Conservation (phyloP, 2,797 vertebrate genomes). For the Antrozous pallidus region DNA sequence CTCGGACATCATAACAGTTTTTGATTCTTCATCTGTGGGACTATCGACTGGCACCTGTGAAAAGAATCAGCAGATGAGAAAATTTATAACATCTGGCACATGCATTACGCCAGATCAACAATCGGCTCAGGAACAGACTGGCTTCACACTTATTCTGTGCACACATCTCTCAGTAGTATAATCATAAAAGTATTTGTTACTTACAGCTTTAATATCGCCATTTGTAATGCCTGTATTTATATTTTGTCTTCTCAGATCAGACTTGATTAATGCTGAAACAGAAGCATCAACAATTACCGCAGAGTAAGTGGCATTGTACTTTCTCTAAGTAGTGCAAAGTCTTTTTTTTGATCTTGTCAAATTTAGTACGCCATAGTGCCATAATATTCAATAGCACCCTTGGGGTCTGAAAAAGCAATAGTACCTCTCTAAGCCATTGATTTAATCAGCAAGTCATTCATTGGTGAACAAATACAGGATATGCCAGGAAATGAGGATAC, state of each 20-base stretch:
- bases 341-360: neutral
- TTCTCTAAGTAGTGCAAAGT: neutral
- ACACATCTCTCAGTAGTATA: neutral
- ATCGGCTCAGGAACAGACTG: neutral
- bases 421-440: neutral
- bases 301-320: neutral
- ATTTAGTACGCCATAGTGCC: neutral
- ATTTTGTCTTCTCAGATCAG: conserved; percentile 93
- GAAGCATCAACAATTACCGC: neutral
- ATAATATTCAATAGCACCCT: neutral
- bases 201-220: conserved; percentile 85
- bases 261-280: conserved; percentile 93
- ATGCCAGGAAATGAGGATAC: neutral
- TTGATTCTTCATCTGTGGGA: conserved; percentile 77
- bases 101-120: neutral
- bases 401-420: neutral
- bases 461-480: neutral
- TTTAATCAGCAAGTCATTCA: neutral
- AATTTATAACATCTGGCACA: neutral
- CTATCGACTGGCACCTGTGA: conserved; percentile 81
- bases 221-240: conserved; percentile 86
- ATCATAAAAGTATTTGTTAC: conserved; percentile 71
- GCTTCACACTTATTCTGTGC: neutral
- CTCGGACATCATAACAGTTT: conserved; percentile 55
- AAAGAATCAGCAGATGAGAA: conserved; percentile 45